Evolutionary conservation across 2,113 vertebrate species (phyloP).

Genomic region (Trichomycterus rosablanca): DNA sequence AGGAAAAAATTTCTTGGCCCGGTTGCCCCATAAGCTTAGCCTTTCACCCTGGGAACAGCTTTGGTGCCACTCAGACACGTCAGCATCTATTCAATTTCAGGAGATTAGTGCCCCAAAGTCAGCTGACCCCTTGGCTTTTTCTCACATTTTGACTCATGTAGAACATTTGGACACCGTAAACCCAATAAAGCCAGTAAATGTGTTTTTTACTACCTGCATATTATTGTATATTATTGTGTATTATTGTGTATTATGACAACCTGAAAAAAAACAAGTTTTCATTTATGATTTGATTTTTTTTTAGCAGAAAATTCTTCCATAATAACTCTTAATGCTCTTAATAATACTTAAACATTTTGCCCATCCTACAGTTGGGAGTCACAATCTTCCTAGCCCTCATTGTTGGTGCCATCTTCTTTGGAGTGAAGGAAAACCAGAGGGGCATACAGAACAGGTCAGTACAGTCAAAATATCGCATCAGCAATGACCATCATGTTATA

Average conservation of each 20-base stretch:
- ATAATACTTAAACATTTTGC: too few relatives aligned
- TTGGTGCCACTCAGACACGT: slow-evolving; percentile 44
- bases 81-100: slow-evolving; percentile 53
- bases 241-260: too few relatives aligned
- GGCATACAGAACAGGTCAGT: slow-evolving; percentile 88
- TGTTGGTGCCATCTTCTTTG: slow-evolving; percentile 82
- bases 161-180: too few relatives aligned
- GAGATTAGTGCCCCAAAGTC: slow-evolving; percentile 20
- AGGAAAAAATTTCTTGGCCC: not conserved
- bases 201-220: too few relatives aligned
- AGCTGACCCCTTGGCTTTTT: not conserved
- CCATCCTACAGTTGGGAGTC: slow-evolving; percentile 68
- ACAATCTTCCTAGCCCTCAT: slow-evolving; percentile 74
- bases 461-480: too few relatives aligned
- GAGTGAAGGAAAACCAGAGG: slow-evolving; percentile 64
- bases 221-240: too few relatives aligned
- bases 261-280: too few relatives aligned
- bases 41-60: slow-evolving; percentile 63
- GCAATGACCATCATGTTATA: too few relatives aligned
- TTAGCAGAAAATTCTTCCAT: too few relatives aligned
- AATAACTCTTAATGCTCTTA: not conserved
- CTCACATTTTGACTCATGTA: too few relatives aligned
- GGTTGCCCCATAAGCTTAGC: slow-evolving; percentile 59
- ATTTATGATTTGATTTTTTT: too few relatives aligned
- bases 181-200: too few relatives aligned